Percentiles rank a stretch among this genome's conserved stretches.
Conservation (phyloP, 1,140 invertebrate species). For the Atta colombica region DNA sequence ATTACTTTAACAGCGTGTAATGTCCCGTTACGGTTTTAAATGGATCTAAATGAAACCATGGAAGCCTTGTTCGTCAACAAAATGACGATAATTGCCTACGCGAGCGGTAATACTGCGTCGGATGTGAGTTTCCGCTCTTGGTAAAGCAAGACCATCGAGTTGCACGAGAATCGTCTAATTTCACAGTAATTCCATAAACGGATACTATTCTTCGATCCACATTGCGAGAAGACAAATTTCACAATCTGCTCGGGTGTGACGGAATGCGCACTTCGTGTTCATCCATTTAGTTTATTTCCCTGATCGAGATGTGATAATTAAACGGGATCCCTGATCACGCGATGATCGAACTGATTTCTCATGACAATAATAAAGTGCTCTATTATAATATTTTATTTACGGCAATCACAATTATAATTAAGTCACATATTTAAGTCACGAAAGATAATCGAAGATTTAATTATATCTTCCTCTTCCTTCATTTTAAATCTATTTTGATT, state of each 20-base stretch:
- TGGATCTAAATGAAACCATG: conserved; percentile 32
- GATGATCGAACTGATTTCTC: conserved; percentile 1
- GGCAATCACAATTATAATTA: background rate
- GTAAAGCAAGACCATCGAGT: background rate
- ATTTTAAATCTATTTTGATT: background rate
- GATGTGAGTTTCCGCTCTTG: conserved; percentile 37
- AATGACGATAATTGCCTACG: conserved; percentile 44
- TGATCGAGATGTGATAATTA: conserved; percentile 26
- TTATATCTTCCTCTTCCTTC: background rate
- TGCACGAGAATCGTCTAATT: conserved; percentile 22
- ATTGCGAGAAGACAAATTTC: conserved; percentile 29
- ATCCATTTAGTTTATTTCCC: conserved; percentile 1
- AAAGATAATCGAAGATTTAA: background rate
- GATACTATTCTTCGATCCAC: conserved; percentile 1
- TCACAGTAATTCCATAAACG: conserved; percentile 11
- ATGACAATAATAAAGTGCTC: background rate
- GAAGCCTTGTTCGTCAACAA: conserved; percentile 39
- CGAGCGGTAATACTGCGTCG: conserved; percentile 36
- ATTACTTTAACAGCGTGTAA: conserved; percentile 39
- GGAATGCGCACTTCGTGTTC: background rate
- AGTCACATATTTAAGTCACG: background rate
- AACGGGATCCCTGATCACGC: background rate
- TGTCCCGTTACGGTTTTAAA: conserved; percentile 31
- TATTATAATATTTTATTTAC: background rate
- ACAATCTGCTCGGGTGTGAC: background rate